These are phyloP conservation scores for Trichechus manatus DNA, from an alignment of 2,113 vertebrate genomes.

Conservation along the genomic window DNA sequence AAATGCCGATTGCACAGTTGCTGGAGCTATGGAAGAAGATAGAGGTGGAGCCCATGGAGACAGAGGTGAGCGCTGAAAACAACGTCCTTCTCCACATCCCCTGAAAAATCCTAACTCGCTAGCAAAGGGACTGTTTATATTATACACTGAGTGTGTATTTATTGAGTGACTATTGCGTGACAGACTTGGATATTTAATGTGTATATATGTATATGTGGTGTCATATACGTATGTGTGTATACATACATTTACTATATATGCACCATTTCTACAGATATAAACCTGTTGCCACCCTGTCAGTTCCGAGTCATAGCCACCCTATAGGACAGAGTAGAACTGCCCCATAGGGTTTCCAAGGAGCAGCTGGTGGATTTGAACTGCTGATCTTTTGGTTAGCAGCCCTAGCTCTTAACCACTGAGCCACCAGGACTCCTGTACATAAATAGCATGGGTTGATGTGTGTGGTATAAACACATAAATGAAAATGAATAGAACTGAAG, in stretches of 20 bases:
- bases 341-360: no score
- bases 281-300: no score
- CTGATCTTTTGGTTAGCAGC: no score
- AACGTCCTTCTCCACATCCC: rapidly evolving
- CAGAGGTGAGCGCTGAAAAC: slow-evolving; percentile 84
- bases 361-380: no score
- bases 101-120: no score
- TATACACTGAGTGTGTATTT: slow-evolving; percentile 68
- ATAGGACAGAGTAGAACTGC: no score
- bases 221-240: no score
- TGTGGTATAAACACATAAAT: neutral
- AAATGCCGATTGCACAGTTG: slow-evolving; percentile 89
- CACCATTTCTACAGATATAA: no score
- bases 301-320: no score
- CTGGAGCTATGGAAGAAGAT: slow-evolving; percentile 91
- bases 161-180: rapidly evolving
- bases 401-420: no score
- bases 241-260: neutral
- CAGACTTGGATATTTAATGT: no score
- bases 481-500: neutral
- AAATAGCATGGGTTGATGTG: neutral
- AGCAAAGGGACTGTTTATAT: rapidly evolving
- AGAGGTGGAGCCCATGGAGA: slow-evolving; percentile 90
- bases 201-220: rapidly evolving
- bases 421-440: no score